Base-by-base conservation (phyloP, 2,113 vertebrate genomes). In the Dromaius novaehollandiae region DNA sequence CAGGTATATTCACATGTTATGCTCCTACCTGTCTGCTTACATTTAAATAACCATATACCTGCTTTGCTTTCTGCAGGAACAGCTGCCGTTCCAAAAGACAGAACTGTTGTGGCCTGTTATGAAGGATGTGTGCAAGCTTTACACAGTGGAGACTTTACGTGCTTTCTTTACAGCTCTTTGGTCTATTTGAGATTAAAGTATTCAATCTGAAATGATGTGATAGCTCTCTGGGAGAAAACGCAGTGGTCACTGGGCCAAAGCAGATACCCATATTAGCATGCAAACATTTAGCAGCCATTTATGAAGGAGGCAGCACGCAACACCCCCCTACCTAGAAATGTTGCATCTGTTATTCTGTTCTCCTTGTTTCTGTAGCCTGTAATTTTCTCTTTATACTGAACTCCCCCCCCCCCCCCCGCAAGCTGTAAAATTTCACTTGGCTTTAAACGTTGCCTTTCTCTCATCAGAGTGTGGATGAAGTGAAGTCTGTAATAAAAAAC, bases 401-500 rank as follows among this genome's bases (percentile, higher is more conserved):
- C 86, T 76, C 76, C 32, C 81, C 48, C 53, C 63, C 80, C 76
- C 32, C 81, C 48, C 53, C 63, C 80, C 46, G 40, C 46, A 40
- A 93, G 66, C 71, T 60, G 60, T 79, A 88, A 65, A 76, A 81
- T 91, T 82, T 55, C 44, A 36, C 56, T 74, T 83, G 86, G n/a
- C 55, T 87, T 92, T 84, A 65, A 89, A 82, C 56, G 66, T 44
- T 81, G 61, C 65, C 53, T 82, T 50, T 79, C 50, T 89, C 60
- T 82, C 38, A 58, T 65, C 58, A 65, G 51, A 74, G 61, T 89
- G 93, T 55, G 89, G 44, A 81, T 77, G 77, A 91, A 93, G 74
- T 36, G 22, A 87, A 76, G 83, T 71, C 65, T 81, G 85, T 97
- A 93, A 95, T 95, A 56, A 98, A 98, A 95, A 88, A 74, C 15